Base-by-base conservation (phyloP, 2,888 invertebrate species). In the Poecilobothrus nobilitatus region DNA sequence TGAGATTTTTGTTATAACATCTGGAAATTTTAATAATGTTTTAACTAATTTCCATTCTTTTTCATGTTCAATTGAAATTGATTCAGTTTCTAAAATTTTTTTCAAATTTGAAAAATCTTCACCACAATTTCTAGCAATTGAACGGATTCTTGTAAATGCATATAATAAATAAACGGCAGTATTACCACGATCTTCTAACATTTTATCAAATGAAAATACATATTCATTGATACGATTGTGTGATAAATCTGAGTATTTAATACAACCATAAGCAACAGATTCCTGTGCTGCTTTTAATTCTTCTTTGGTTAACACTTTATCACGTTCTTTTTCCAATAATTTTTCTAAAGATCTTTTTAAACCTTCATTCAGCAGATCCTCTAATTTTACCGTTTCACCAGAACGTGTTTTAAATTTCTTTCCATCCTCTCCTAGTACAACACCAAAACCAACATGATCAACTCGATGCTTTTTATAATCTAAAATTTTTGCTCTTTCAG, bases 361-460 rank as follows among this genome's bases (percentile, higher is more conserved):
- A 21, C 94, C 99, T 85, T 99, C 98, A 75, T 98, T 92, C 9
- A 99, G 83, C 64, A 99, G 85, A 73, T 96, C 92, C 8, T 86
- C 85, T 8, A 99, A 84, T 74, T 92, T 89, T 0, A 99, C 90
- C 0, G 97, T 95, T 72, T 97, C 98, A 0, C 98, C 98, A 1
- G 97, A 97, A 65, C 99, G 87, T 1, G 98, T 98, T 82, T 99
- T 99, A 78, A 99, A 98, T 82, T 98, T 99, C 80, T 99, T 99
- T 77, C 94, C 95, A 83, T 99, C 98, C 82, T 97, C 98, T 18
- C 99, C 99, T 3, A 99, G 84, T 0, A 99, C 99, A 9, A 98
- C 93, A 18, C 99, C 99, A 81, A 99, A 99, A 1, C 90, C 91
- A 18, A 98, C 94, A 83, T 95, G 95, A 80, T 97, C 95, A 1